Conservation (phyloP, 2,888 invertebrate species). For the Saturnia pavonia region DNA sequence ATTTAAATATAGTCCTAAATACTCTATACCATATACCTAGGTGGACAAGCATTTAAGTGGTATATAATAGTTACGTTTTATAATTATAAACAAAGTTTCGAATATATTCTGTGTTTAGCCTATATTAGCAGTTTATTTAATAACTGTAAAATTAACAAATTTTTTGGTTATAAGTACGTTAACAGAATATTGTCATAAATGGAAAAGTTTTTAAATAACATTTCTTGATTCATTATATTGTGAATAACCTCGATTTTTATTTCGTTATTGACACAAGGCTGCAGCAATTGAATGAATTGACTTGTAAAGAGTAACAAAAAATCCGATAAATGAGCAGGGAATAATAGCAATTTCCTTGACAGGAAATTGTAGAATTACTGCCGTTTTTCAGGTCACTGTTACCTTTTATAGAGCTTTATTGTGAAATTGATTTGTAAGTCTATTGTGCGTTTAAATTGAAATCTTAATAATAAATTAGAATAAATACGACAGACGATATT, state of each 20-base stretch:
- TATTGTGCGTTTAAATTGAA: conserved; percentile 36
- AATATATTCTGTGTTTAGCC: too few species aligned
- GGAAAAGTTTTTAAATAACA: background rate
- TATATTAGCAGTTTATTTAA: too few species aligned
- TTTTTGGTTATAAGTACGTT: too few species aligned
- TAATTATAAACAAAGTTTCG: too few species aligned
- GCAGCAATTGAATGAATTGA: conserved; percentile 25
- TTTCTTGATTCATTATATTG: background rate
- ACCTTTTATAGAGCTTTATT: conserved; percentile 41
- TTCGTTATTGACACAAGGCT: conserved; percentile 27
- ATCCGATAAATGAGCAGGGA: conserved; percentile 29
- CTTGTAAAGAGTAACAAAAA: conserved; percentile 30
- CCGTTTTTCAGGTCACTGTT: conserved; percentile 38
- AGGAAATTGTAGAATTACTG: conserved; percentile 66
- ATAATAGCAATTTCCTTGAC: conserved; percentile 65
- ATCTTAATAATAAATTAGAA: background rate
- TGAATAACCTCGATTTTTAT: conserved; percentile 6
- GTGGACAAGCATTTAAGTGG: too few species aligned
- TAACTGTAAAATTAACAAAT: too few species aligned
- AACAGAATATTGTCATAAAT: background rate
- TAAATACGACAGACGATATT: background rate
- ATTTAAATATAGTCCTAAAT: too few species aligned
- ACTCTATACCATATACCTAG: too few species aligned
- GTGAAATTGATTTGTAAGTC: conserved; percentile 39
- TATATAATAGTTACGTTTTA: too few species aligned